Evolutionary conservation across 2,888 invertebrate genomes (phyloP), one percentile per base, ranked within the genome.

Genomic region (Aradus depressus): DNA sequence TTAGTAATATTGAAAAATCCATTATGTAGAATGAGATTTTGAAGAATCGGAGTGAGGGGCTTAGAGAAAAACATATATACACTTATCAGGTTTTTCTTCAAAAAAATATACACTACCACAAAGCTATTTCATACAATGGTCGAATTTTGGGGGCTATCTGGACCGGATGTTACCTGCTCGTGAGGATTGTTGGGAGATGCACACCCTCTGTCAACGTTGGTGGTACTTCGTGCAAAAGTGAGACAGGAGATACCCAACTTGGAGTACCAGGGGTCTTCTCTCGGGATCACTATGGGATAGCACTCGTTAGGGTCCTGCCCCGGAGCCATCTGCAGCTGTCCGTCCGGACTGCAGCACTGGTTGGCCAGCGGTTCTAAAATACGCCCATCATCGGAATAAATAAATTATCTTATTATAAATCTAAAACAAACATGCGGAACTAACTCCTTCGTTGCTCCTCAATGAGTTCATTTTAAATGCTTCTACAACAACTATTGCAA

Each of bases 161-260:
- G n/a, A n/a, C n/a, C n/a, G n/a, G n/a, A 48, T 18, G 16, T 35
- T 64, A 84, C 84, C 70, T 84, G 84, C 70, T 84, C 79, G 44
- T 82, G 82, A 6, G 83, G 79, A 52, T 75, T 73, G 4, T 73
- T 73, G 22, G 75, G 70, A 19, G 53, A 51, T 3, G 78, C 76
- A 60, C 84, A 81, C 43, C 79, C 74, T 52, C 79, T 73, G 58
- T 80, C 77, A 47, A 79, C 74, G 44, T 84, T 62, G 5, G 63
- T 62, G 14, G 63, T 62, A 38, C 60, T 60, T 14, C 63, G 53
- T 16, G 62, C 58, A 38, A 63, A 63, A 55, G 61, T 62, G 62
- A 63, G 62, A 58, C 63, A 63, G 37, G 56, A 58, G 41, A 61
- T 60, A 51, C 60, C 54, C 56, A 58, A 62, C 41, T 61, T 61